Evolutionary conservation across 2,113 vertebrate species (phyloP), one percentile per base, ranked within the genome.

Genomic region (Anser cygnoides): DNA sequence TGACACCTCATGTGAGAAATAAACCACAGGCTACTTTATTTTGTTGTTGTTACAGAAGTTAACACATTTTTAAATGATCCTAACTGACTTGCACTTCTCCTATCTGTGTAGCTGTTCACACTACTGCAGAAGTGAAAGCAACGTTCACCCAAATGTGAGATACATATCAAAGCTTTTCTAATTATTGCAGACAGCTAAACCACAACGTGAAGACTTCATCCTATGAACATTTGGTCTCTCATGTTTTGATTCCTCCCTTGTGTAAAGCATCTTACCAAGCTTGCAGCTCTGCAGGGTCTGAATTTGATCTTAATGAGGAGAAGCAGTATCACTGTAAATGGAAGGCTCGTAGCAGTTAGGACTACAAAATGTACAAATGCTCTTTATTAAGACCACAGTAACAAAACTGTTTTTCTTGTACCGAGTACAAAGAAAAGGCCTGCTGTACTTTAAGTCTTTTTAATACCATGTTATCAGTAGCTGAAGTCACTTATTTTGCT

Each of bases 291-390:
- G 46, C 66, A 54, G 78, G 59, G 39, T 50, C 41, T 92, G 39
- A 93, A 74, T 80, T 92, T 93, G 87, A 92, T 96, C 92, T 90
- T 95, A 95, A 96, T 89, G 92, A 84, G 50, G 43, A 92, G 80
- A 88, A 75, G 65, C 77, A 85, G 71, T 91, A 92, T 83, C 23
- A 50, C 39, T 92, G 70, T 14, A 76, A 78, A 59, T 49, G 68
- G 84, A 70, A 61, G 89, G 52, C 65, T 92, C 5, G 1, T 85
- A 74, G 93, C 87, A 87, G 72, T 95, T 68, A 62, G 19, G 68
- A 81, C 33, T 92, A 46, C 29, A 68, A 84, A 92, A 88, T 58
- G 73, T 74, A 57, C 96, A 97, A 86, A 87, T 95, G 78, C n/a
- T 91, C 84, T 92, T 92, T 93, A 84, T 86, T 92, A 95, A 82